These are phyloP conservation scores for Leptobrachium ailaonicum DNA, from an alignment of 2,113 vertebrate species.

Conservation along the genomic window DNA sequence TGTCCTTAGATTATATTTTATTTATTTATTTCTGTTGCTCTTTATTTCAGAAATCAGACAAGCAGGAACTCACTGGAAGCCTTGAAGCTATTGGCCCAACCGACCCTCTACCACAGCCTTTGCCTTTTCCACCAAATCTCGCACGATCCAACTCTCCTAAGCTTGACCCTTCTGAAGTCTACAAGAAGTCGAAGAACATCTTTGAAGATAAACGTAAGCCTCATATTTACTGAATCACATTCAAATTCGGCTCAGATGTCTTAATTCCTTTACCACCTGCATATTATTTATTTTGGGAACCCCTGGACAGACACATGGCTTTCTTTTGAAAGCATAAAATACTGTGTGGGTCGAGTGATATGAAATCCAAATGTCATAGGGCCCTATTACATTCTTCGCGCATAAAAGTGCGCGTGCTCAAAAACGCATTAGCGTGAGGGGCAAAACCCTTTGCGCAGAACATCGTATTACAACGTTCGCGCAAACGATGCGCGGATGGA, in stretches of 20 bases:
- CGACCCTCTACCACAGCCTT: conserved; percentile 75
- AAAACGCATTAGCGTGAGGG: no score
- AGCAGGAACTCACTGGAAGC: conserved; percentile 74
- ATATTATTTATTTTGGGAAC: not conserved
- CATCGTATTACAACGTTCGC: no score
- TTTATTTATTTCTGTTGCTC: not conserved
- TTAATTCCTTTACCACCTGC: no score
- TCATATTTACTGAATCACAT: not conserved
- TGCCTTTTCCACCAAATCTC: conserved; percentile 76
- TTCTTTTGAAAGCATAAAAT: no score
- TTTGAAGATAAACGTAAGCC: conserved; percentile 93
- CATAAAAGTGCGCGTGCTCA: no score
- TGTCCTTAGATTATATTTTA: not conserved
- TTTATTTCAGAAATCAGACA: conserved; percentile 73
- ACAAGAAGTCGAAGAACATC: conserved; percentile 90
- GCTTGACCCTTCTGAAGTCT: conserved; percentile 90
- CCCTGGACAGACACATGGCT: not conserved
- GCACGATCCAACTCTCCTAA: conserved; percentile 83
- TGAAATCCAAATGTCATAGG: no score
- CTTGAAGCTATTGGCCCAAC: conserved; percentile 70
- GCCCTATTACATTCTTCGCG: no score
- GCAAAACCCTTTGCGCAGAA: no score
- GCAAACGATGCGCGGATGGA: no score
- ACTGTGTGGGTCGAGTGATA: no score
- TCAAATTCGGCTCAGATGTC: no score